Conservation (phyloP, 2,888 invertebrate genomes). For the Pollenia labialis region DNA sequence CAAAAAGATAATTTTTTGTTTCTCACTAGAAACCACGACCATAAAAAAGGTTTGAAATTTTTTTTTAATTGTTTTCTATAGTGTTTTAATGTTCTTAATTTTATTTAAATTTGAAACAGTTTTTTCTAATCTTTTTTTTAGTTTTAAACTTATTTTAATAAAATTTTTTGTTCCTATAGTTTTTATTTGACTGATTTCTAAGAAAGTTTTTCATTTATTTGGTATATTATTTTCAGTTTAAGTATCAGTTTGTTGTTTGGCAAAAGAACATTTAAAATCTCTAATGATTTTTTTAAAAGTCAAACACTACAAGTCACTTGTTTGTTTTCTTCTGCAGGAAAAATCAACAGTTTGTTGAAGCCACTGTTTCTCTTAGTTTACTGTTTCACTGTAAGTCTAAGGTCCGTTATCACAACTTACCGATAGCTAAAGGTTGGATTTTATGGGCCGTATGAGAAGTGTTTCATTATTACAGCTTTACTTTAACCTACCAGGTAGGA, state of each 20-base stretch:
- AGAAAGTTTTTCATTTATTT: background rate
- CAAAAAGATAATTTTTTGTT: too few relatives aligned
- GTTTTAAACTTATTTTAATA: background rate
- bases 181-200: slow-evolving; percentile 10
- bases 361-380: too few relatives aligned
- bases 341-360: too few relatives aligned
- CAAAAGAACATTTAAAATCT: background rate
- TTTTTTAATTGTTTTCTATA: background rate
- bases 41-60: background rate
- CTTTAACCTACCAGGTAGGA: too few relatives aligned
- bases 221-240: slow-evolving; percentile 10
- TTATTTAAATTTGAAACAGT: slow-evolving; percentile 6
- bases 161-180: slow-evolving; percentile 6
- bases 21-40: too few relatives aligned
- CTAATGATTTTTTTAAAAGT: background rate
- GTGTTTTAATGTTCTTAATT: background rate
- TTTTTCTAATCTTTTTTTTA: slow-evolving; percentile 1
- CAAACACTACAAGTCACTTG: too few relatives aligned
- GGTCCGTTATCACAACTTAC: too few relatives aligned
- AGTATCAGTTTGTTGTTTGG: background rate
- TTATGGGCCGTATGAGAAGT: too few relatives aligned
- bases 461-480: too few relatives aligned
- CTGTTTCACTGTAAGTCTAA: too few relatives aligned
- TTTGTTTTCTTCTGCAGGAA: too few relatives aligned
- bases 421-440: too few relatives aligned